Evolutionary conservation across 92 coral and sea anemone species (phyloP), one percentile per base, ranked within the genome.

Genomic region (Hydrozoanthus gracilis): DNA sequence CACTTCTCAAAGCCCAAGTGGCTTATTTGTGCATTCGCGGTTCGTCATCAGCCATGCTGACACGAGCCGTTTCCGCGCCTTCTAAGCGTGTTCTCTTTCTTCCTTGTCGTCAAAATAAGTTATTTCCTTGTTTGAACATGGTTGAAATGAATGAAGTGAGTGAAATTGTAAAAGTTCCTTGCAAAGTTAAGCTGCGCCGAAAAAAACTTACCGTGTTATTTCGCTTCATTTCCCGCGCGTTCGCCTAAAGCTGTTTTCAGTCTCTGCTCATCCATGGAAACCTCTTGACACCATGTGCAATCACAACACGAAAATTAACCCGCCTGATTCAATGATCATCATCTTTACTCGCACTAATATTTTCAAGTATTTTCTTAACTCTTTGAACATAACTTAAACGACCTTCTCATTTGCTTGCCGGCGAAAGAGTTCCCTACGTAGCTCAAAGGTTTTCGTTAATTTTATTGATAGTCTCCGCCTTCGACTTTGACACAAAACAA

Each of bases 401-500:
- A 47, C 56, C 8, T 45, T 79, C 84, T 79, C 84, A 68, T 79
- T 79, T 64, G 54, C 73, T 79, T 68, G 18, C 74, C 73, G 66
- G 85, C 66, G 66, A 80, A 80, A 80, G 73, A 80, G 75, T 80
- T 78, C 51, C 52, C 27, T 47, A 80, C 51, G 50, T 61, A 62
- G 49, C 58, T 18, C 75, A 54, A 49, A 47, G 56, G 85, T 80
- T 80, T 48, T 47, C 74, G 74, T 18, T 48, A 80, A 61, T 66
- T 80, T 80, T 80, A 80, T 80, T 80, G 73, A 50, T 49, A 49
- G 85, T 95, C 94, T 89, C 98, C 98, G 98, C 98, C 98, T 95
- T 92, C 94, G 91, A 93, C 95, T 90, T 91, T 86, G 87, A 86
- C 27, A 73, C 51, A 66, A 75, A 76, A 95, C 98, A 95, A 95